These are phyloP conservation scores for Anas bernieri DNA, from an alignment of 2,797 vertebrate genomes.

Conservation along the genomic window DNA sequence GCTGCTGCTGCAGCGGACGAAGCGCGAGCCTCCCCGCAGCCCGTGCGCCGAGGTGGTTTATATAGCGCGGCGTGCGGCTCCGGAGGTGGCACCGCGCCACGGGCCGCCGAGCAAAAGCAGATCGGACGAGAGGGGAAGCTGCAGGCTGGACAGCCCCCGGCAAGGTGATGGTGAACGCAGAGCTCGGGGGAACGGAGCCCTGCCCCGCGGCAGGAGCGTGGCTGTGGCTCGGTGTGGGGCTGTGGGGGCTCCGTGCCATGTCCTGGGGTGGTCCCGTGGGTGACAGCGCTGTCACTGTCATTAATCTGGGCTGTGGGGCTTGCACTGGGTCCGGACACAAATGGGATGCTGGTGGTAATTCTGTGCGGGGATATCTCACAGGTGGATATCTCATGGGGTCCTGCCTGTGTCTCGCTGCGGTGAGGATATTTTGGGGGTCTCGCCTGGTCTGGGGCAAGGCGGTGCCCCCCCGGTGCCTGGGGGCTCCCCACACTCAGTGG, in stretches of 20 bases:
- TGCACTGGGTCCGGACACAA: not conserved
- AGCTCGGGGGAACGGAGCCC: not conserved
- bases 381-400: too few species aligned
- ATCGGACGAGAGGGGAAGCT: slow-evolving; percentile 71
- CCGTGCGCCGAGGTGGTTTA: slow-evolving; percentile 69
- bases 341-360: not conserved
- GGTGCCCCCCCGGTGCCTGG: too few species aligned
- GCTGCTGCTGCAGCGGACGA: slow-evolving; percentile 48
- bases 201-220: too few species aligned
- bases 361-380: accelerated
- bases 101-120: slow-evolving; percentile 74
- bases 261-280: not conserved
- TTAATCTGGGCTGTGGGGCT: not conserved
- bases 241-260: not conserved
- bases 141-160: slow-evolving; percentile 58
- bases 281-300: not conserved
- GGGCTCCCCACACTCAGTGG: not conserved
- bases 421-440: not conserved
- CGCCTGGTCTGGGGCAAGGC: not conserved
- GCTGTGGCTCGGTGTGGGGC: not conserved
- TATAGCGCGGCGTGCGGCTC: slow-evolving; percentile 79
- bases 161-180: slow-evolving; percentile 46
- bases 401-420: not conserved
- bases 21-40: not conserved
- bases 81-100: slow-evolving; percentile 79